Evolutionary conservation across 2,888 invertebrate species (phyloP).

Genomic region (Imbricaverruca yamaguchii): DNA sequence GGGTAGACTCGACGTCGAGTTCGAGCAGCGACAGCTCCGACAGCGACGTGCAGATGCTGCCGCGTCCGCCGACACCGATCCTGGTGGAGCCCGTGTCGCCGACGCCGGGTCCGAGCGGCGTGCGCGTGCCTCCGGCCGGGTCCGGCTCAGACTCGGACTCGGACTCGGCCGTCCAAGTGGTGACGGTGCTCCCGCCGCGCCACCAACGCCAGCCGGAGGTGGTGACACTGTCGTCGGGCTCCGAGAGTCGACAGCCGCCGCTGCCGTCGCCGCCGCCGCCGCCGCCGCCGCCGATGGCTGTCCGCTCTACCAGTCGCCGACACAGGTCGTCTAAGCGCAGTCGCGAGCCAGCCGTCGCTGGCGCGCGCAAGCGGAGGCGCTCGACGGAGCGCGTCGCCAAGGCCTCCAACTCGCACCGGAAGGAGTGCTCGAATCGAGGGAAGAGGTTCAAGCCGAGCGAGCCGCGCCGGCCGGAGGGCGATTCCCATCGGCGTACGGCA

Average conservation of each 20-base stretch:
- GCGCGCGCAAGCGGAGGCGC: no score
- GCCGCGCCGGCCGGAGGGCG: no score
- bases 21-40: conserved; percentile 19
- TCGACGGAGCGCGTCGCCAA: no score
- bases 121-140: no score
- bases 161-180: conserved; percentile 47
- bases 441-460: no score
- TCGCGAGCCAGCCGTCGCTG: no score
- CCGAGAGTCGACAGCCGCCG: conserved; percentile 37
- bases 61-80: background rate
- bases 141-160: background rate
- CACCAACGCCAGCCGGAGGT: conserved; percentile 58
- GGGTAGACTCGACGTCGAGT: conserved; percentile 29
- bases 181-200: conserved; percentile 59
- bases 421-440: no score
- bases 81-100: background rate
- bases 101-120: conserved; percentile 6
- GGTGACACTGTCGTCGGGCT: conserved; percentile 53
- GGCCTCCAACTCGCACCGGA: no score
- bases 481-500: no score
- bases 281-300: background rate
- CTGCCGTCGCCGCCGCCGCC: background rate
- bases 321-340: no score
- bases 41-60: background rate
- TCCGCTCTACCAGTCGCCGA: no score